Evolutionary conservation across 2,888 invertebrate genomes (phyloP), one percentile per base, ranked within the genome.

Genomic region (Ectobius pallidus): DNA sequence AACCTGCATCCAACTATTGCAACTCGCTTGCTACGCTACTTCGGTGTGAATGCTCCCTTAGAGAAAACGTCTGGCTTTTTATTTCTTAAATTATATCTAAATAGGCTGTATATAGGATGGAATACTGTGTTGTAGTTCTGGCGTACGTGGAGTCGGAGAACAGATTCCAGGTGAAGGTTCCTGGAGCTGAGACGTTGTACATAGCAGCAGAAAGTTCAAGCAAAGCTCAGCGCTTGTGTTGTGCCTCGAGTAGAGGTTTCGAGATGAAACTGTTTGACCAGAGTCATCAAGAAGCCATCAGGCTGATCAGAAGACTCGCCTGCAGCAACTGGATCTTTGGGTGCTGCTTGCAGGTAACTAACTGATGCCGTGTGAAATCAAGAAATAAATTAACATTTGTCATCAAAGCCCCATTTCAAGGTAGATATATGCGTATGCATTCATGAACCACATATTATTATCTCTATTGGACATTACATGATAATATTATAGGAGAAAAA

Each of bases 191-290:
- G 79, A 90, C 92, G 0, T 82, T 93, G n/a, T 93, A 90, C 81
- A 87, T 92, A 52, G 92, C 91, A 14, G 88, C 87, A 44, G 93
- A 93, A 80, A 85, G 84, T 2, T 92, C 92, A 0, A 85, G 84
- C 1, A 81, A 85, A 0, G 87, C 85, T 6, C 87, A 90, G 79
- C 84, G 95, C 68, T 87, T 90, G 74, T 84, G 91, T 65, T 93
- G 92, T 81, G 94, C 94, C 3, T 87, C 90, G 0, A 86, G 88
- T 0, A 86, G 95, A 25, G 88, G 91, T 0, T 94, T 95, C 82
- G 86, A 87, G 75, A 90, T 97, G 87, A 91, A 90, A 78, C 84
- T 97, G 0, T 88, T 92, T 75, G 96, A 97, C 82, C 91, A 90
- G 81, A 90, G 90, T n/a, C 89, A 92, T 75, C 92, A 93, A 79